A percentile compares a stretch with the other conserved stretches of the same genome.
Conservation (phyloP, 2,797 vertebrate genomes). For the Myiotriccus ornatus region DNA sequence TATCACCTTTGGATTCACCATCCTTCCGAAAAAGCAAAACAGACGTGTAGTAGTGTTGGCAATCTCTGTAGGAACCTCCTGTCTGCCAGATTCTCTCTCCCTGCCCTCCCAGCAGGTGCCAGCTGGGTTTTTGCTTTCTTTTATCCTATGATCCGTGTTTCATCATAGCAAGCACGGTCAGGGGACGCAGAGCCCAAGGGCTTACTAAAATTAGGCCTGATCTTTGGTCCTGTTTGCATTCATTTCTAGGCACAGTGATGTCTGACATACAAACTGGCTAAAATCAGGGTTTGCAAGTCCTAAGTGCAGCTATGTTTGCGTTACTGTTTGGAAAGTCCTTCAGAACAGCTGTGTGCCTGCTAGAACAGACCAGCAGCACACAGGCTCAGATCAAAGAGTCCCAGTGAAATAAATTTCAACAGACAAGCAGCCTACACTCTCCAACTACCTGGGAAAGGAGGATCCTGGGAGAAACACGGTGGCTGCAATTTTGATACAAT, state of each 20-base stretch:
- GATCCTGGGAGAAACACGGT: rapidly evolving
- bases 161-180: conserved; percentile 30
- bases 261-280: neutral
- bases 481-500: neutral
- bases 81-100: conserved; percentile 50
- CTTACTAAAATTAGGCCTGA: conserved; percentile 62
- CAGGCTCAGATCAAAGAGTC: neutral
- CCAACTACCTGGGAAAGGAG: neutral
- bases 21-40: conserved; percentile 26
- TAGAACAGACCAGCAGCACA: neutral
- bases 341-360: neutral
- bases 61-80: conserved; percentile 45
- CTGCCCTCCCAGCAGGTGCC: conserved; percentile 46
- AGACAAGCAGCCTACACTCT: neutral
- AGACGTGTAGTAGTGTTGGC: conserved; percentile 53
- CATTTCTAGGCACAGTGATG: neutral
- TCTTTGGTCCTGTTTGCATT: conserved; percentile 53
- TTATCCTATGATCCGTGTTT: conserved; percentile 3
- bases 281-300: conserved; percentile 44
- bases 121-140: conserved; percentile 55
- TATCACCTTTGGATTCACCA: conserved; percentile 29
- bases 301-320: conserved; percentile 35
- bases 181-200: neutral
- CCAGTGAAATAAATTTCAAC: neutral
- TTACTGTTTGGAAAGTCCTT: conserved; percentile 9